Conservation (phyloP, 2,113 vertebrate genomes). For the Paralichthys olivaceus region DNA sequence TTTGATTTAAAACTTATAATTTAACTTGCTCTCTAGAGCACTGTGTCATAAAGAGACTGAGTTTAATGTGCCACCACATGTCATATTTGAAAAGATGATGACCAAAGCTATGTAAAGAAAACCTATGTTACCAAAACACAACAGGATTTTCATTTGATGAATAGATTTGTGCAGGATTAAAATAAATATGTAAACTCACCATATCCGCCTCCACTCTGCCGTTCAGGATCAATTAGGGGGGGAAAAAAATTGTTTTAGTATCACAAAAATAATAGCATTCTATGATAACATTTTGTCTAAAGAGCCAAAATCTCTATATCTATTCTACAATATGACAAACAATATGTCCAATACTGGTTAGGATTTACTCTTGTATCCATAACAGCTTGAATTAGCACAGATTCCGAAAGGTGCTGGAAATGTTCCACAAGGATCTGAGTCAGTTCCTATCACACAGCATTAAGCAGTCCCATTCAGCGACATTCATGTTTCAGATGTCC, state of each 20-base stretch:
- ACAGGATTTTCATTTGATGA: neutral
- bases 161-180: constrained; percentile 17
- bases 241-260: constrained; percentile 25
- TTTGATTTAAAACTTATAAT: neutral
- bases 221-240: constrained; percentile 51
- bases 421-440: constrained; percentile 21
- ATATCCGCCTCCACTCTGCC: constrained; percentile 93
- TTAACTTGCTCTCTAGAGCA: neutral
- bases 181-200: constrained; percentile 85
- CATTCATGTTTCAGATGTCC: constrained; percentile 31
- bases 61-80: neutral
- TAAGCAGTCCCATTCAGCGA: constrained; percentile 7
- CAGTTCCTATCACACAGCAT: constrained; percentile 10
- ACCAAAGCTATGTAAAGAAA: neutral
- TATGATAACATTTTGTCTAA: neutral
- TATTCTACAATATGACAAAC: neutral
- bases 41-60: neutral
- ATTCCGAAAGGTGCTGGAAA: constrained; percentile 18
- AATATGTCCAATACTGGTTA: neutral
- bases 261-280: constrained; percentile 2
- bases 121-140: neutral
- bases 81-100: neutral
- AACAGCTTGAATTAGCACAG: constrained; percentile 3
- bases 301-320: neutral
- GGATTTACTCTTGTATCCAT: neutral